Evolutionary conservation across 2,888 invertebrate genomes (phyloP).

Genomic region (Phyllotreta striolata): DNA sequence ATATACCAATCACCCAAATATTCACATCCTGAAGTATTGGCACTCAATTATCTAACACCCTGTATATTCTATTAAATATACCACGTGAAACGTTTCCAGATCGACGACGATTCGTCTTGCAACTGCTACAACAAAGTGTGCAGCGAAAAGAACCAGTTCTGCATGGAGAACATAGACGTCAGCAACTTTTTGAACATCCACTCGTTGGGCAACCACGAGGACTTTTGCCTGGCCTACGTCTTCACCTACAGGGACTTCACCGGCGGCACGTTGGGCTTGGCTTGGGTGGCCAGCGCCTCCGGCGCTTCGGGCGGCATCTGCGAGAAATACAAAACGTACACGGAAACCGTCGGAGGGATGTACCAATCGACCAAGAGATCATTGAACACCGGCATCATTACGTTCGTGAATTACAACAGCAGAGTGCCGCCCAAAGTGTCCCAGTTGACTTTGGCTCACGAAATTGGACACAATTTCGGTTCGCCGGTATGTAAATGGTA

Average conservation of each 20-base stretch:
- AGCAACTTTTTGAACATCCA: constrained; percentile 98
- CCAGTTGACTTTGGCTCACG: constrained; percentile 96
- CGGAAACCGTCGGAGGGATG: constrained; percentile 93
- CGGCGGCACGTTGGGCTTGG: constrained; percentile 96
- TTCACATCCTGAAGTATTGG: too few species aligned
- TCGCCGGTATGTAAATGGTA: constrained; percentile 78
- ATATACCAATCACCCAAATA: too few species aligned
- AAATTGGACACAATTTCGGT: constrained; percentile 99
- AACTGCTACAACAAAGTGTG: constrained; percentile 67
- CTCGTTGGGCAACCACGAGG: constrained; percentile 95
- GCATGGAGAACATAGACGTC: constrained; percentile 97
- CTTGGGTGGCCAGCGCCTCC: constrained; percentile 98
- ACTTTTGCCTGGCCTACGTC: constrained; percentile 99
- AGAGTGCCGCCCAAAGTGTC: constrained; percentile 97
- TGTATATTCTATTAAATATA: too few species aligned
- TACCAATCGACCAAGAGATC: constrained; percentile 94
- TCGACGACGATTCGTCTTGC: constrained; percentile 88
- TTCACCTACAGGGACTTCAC: constrained; percentile 98
- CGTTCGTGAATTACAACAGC: constrained; percentile 98
- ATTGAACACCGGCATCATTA: constrained; percentile 98
- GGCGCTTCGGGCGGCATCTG: constrained; percentile 99
- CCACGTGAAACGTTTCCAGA: constrained; percentile 66
- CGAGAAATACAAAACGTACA: constrained; percentile 96
- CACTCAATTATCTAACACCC: too few species aligned
- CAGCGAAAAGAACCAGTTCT: constrained; percentile 86